phyloP scores from a whole-genome alignment of 2,797 vertebrate species.

The Aquila chrysaetos region DNA sequence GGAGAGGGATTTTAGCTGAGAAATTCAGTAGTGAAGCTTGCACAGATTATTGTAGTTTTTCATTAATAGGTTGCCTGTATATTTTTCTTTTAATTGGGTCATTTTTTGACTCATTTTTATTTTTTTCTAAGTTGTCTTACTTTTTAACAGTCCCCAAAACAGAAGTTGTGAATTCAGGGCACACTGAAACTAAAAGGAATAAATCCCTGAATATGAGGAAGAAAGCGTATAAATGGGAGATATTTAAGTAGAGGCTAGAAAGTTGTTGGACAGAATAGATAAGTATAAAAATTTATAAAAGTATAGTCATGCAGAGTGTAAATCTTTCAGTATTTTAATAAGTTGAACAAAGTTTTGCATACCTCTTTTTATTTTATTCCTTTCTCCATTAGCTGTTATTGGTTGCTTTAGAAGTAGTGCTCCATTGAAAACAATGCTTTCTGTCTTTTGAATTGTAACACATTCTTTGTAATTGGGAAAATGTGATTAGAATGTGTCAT shows the following conservation, averaged over 20 bases:
- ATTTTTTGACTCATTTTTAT: not conserved
- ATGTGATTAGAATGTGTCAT: not conserved
- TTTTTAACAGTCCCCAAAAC: not conserved
- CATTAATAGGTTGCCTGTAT: not conserved
- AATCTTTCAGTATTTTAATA: not conserved
- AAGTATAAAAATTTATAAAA: not conserved
- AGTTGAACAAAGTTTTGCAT: not conserved
- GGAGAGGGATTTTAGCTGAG: not conserved
- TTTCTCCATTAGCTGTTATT: not conserved
- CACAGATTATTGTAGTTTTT: not conserved
- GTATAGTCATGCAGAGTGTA: not conserved
- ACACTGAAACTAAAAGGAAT: not conserved
- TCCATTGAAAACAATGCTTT: not conserved
- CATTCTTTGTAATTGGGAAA: not conserved
- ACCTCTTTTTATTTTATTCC: not conserved
- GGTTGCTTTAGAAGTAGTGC: not conserved
- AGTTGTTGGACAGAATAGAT: not conserved
- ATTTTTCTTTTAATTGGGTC: not conserved
- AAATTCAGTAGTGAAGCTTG: not conserved
- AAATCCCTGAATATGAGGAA: not conserved
- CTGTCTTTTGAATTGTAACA: not conserved
- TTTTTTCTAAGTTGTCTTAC: not conserved
- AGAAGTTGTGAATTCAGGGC: not conserved
- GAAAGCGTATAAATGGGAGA: not conserved
- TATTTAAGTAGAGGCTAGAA: not conserved